Percentiles rank a stretch among this genome's conserved stretches.
phyloP scores from a whole-genome alignment of 2,888 invertebrate genomes.

The Iselma pallidipennis region DNA sequence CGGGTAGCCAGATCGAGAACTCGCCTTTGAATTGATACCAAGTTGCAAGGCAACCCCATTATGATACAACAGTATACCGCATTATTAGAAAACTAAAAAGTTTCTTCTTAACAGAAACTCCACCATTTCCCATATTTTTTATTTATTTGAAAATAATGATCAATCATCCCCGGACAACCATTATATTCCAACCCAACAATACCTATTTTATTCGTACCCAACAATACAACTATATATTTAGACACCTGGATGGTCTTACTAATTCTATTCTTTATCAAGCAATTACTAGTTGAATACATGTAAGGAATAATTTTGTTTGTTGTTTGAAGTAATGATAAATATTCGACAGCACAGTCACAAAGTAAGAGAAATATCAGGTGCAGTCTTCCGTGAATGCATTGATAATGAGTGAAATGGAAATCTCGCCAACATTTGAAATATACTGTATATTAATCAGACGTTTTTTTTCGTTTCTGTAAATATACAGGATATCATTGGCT shows the following conservation, averaged over 20 bases:
- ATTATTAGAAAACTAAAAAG: background rate
- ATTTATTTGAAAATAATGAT: background rate
- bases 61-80: background rate
- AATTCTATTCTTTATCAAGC: background rate
- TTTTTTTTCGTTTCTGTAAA: background rate
- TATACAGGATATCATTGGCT: background rate
- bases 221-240: background rate
- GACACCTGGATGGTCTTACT: background rate
- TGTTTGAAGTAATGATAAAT: conserved; percentile 10
- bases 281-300: background rate
- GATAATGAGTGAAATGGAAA: conserved; percentile 26
- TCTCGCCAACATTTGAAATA: conserved; percentile 4
- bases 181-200: background rate
- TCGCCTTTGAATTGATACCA: conserved; percentile 14
- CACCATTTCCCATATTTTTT: no score
- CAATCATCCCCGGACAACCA: background rate
- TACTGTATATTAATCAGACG: background rate
- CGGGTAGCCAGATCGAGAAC: conserved; percentile 15
- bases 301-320: background rate
- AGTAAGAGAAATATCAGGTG: conserved; percentile 25
- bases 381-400: conserved; percentile 28
- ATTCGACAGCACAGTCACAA: conserved; percentile 29
- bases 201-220: background rate
- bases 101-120: background rate
- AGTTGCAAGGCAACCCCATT: conserved; percentile 11